Evolutionary conservation across 2,797 vertebrate genomes (phyloP), one percentile per base, ranked within the genome.

Genomic region (Ispidina picta): DNA sequence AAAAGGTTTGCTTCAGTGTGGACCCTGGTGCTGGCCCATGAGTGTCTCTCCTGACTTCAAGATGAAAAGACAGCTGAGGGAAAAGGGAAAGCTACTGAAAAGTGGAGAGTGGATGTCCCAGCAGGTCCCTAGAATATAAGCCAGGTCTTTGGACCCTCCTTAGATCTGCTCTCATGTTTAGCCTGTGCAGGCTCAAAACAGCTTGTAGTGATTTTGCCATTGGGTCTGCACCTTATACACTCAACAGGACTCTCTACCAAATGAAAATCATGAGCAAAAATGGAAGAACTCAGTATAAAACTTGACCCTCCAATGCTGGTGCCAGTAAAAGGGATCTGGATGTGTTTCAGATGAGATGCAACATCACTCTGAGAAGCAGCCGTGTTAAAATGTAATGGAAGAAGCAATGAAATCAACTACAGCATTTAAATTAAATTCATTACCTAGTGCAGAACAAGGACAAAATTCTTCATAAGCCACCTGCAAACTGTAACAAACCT

Each of bases 341-440:
- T 49, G 7, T 43, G 12, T n/a, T 86, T 33, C 44, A 86, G 48
- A 2, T 37, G 37, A 83, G n/a, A 78, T 37, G 15, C 23, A 74
- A 59, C 22, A 56, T 7, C 8, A 0, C 43, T 43, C 60, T 13
- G 63, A 69, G 86, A 83, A 84, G 62, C 8, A 69, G 31, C 3
- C 13, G 58, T 19, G 17, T 26, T 28, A 71, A 89, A 87, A 89
- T 31, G 23, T 49, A 70, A 4, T 59, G 26, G 28, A 63, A 48
- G 43, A 86, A 64, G 41, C 15, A 73, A 75, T 31, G 15, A 93
- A 84, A 76, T 44, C 21, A 39, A 48, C 26, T 55, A 56, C 21
- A 56, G 83, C 94, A 29, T 25, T 44, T 59, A 37, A 86, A 81
- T 44, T 77, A 83, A 85, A 79, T 65, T 65, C 14, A 73, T 31